Evolutionary conservation across 2,888 invertebrate species (phyloP).

Genomic region (Drepana falcataria): DNA sequence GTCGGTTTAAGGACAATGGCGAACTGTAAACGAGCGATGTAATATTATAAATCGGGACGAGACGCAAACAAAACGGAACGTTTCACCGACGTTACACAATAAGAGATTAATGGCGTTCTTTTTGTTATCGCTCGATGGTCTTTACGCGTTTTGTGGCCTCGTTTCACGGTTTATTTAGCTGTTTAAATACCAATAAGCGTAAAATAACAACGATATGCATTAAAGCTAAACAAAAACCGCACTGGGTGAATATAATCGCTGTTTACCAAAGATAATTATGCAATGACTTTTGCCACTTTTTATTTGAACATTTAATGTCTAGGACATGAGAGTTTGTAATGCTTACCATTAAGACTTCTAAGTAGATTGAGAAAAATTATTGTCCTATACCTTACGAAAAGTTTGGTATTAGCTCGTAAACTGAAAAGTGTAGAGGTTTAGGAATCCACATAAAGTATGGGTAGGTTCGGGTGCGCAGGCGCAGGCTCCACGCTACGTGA

Average conservation of each 20-base stretch:
- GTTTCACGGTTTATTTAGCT: conserved; percentile 72
- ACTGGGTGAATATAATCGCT: conserved; percentile 20
- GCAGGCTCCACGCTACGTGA: conserved; percentile 33
- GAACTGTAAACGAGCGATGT: conserved; percentile 54
- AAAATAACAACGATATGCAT: conserved; percentile 53
- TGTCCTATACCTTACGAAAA: conserved; percentile 52
- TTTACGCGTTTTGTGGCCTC: conserved; percentile 70
- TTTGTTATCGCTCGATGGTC: conserved; percentile 70
- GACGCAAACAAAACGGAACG: conserved; percentile 68
- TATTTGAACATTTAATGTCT: conserved; percentile 10
- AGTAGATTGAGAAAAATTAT: conserved; percentile 52
- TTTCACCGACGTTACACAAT: conserved; percentile 64
- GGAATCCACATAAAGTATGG: conserved; percentile 63
- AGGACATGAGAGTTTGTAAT: neutral
- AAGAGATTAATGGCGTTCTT: conserved; percentile 71
- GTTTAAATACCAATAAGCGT: conserved; percentile 64
- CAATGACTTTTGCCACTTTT: conserved; percentile 11
- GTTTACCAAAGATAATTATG: conserved; percentile 12
- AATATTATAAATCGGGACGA: conserved; percentile 49
- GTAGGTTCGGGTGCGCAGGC: conserved; percentile 19
- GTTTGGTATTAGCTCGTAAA: conserved; percentile 61
- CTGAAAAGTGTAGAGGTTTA: conserved; percentile 60
- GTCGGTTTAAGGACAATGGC: conserved; percentile 64
- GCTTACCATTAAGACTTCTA: conserved; percentile 17
- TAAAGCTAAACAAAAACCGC: conserved; percentile 40